These are phyloP conservation scores for Paraplagusia blochii DNA, from an alignment of 2,113 vertebrate genomes.

Conservation along the genomic window DNA sequence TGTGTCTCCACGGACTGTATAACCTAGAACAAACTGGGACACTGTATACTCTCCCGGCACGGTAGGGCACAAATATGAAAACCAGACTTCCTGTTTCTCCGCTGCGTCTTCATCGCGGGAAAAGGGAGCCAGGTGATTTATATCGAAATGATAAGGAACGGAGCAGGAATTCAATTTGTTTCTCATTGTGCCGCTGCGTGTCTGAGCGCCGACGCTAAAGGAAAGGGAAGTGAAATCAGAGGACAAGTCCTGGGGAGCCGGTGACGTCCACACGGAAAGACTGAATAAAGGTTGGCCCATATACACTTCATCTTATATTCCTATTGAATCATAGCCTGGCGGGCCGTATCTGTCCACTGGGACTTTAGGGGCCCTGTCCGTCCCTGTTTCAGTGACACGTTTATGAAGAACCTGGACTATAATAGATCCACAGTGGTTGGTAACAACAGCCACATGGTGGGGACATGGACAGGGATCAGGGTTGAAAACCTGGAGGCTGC, in stretches of 20 bases:
- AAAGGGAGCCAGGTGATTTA: conserved; percentile 53
- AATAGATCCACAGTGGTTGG: conserved; percentile 39
- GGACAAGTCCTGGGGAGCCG: conserved; percentile 25
- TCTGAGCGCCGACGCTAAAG: conserved; percentile 47
- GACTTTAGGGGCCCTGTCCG: conserved; percentile 34
- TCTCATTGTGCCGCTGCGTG: conserved; percentile 61
- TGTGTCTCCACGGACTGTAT: conserved; percentile 15
- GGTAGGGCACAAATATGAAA: conserved; percentile 22
- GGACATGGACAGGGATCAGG: background rate
- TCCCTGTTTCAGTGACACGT: conserved; percentile 33
- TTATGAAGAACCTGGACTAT: conserved; percentile 38
- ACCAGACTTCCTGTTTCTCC: conserved; percentile 32
- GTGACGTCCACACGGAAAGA: conserved; percentile 50
- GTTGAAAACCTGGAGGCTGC: background rate
- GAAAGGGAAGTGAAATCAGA: conserved; percentile 12
- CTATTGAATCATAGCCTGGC: conserved; percentile 36
- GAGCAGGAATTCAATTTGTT: conserved; percentile 70
- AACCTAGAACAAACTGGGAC: conserved; percentile 21
- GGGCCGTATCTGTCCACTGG: conserved; percentile 28
- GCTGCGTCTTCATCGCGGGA: conserved; percentile 33
- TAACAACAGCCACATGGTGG: conserved; percentile 12
- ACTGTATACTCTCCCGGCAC: conserved; percentile 2
- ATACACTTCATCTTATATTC: conserved; percentile 36
- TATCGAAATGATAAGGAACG: conserved; percentile 58
- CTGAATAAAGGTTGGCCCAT: conserved; percentile 45